A percentile compares a stretch with the other conserved stretches of the same genome.
phyloP scores from a whole-genome alignment of 2,113 vertebrate species.

The Dasyornis broadbenti region DNA sequence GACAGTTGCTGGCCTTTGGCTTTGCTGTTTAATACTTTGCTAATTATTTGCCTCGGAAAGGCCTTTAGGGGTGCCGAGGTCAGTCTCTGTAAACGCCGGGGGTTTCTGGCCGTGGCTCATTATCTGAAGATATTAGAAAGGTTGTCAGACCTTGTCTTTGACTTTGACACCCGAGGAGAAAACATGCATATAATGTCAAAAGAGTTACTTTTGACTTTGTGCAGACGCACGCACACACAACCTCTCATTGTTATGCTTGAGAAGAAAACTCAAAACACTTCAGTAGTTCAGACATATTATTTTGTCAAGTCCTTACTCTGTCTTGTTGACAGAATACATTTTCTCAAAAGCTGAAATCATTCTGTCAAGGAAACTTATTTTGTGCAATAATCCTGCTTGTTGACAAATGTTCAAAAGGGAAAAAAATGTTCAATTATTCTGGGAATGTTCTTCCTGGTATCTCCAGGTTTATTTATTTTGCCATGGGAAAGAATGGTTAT shows the following conservation, averaged over 20 bases:
- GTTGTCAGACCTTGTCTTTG: background rate
- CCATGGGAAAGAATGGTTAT: constrained; percentile 23
- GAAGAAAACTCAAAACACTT: constrained; percentile 42
- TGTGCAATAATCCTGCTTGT: constrained; percentile 59
- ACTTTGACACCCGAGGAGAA: background rate
- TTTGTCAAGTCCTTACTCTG: constrained; percentile 62
- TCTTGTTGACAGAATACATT: constrained; percentile 67
- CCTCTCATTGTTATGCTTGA: constrained; percentile 53
- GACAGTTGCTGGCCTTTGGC: background rate
- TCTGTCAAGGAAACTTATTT: constrained; percentile 64
- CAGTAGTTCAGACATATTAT: constrained; percentile 59
- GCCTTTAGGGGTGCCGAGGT: background rate
- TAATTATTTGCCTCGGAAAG: background rate
- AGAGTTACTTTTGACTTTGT: constrained; percentile 12
- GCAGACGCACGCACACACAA: background rate
- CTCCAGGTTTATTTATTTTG: constrained; percentile 49
- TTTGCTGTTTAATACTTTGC: background rate
- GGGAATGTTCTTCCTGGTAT: constrained; percentile 30
- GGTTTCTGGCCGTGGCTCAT: background rate
- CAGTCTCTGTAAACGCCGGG: background rate
- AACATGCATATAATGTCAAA: background rate
- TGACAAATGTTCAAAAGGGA: constrained; percentile 60
- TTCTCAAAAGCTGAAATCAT: constrained; percentile 68
- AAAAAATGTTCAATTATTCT: constrained; percentile 59
- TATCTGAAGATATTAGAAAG: background rate